Percentiles rank a stretch among this genome's conserved stretches.
Evolutionary conservation across 1,140 invertebrate species (phyloP).

Genomic region (Pogonomyrmex barbatus): DNA sequence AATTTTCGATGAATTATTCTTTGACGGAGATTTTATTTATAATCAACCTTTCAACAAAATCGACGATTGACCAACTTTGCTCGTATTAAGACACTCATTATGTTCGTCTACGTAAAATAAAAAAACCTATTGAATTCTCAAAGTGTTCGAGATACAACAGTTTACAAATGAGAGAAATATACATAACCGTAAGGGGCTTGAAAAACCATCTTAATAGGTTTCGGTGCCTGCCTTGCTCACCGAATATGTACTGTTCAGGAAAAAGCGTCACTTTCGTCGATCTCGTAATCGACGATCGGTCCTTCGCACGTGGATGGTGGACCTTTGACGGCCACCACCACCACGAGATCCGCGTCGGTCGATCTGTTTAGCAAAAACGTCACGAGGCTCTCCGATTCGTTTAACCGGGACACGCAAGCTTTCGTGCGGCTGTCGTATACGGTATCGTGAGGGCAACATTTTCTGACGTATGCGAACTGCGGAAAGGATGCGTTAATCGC

Average conservation of each 20-base stretch:
- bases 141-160: neutral
- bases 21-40: neutral
- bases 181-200: neutral
- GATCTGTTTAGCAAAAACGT: slow-evolving; percentile 14
- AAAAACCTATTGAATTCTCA: neutral
- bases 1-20: neutral
- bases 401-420: slow-evolving; percentile 38
- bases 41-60: neutral
- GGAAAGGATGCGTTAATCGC: neutral
- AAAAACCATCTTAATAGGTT: slow-evolving; percentile 6
- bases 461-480: slow-evolving; percentile 51
- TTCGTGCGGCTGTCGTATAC: slow-evolving; percentile 55
- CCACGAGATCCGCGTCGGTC: slow-evolving; percentile 2
- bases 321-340: slow-evolving; percentile 28
- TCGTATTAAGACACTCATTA: neutral
- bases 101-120: neutral
- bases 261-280: slow-evolving; percentile 13
- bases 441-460: slow-evolving; percentile 64
- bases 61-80: neutral
- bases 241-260: slow-evolving; percentile 29
- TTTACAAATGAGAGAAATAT: neutral
- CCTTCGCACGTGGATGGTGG: slow-evolving; percentile 55
- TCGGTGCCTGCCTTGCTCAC: slow-evolving; percentile 59
- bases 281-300: slow-evolving; percentile 68
- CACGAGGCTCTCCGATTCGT: neutral